Conservation (phyloP, 2,797 vertebrate species). For the Hemibagrus guttatus region DNA sequence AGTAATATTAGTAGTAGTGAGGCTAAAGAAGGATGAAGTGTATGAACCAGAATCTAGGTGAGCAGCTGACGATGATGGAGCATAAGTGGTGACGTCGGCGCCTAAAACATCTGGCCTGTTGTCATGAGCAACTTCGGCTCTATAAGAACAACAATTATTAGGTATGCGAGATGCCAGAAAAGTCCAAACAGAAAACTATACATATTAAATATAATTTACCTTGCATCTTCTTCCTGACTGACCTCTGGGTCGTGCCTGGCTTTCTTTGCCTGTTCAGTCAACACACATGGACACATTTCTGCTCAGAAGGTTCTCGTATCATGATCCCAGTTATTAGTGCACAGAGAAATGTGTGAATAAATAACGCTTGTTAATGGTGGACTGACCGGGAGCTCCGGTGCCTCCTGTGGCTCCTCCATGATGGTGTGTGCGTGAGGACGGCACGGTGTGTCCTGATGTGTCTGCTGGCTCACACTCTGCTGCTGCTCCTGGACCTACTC, state of each 20-base stretch:
- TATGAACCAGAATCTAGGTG: constrained; percentile 82
- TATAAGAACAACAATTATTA: constrained; percentile 50
- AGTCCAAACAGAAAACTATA: background rate
- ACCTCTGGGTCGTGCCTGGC: constrained; percentile 82
- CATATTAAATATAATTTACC: constrained; percentile 67
- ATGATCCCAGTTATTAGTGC: background rate
- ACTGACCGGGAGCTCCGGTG: constrained; percentile 88
- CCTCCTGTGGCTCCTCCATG: constrained; percentile 90
- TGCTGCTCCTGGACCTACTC: constrained; percentile 51
- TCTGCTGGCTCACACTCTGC: constrained; percentile 59
- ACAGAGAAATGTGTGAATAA: background rate
- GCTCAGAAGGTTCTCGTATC: background rate
- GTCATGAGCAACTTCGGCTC: constrained; percentile 61
- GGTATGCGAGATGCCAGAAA: background rate
- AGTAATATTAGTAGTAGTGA: background rate
- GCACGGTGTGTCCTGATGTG: constrained; percentile 51
- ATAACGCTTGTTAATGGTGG: background rate
- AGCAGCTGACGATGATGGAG: constrained; percentile 74
- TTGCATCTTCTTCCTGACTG: constrained; percentile 77
- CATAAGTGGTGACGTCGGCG: constrained; percentile 76
- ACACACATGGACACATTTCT: constrained; percentile 44
- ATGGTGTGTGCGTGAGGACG: constrained; percentile 62
- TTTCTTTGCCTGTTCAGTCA: constrained; percentile 86
- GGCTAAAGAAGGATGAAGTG: background rate
- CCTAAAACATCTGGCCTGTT: constrained; percentile 73